These are phyloP conservation scores for Murina feae DNA, from an alignment of 2,113 vertebrate genomes.

Conservation along the genomic window DNA sequence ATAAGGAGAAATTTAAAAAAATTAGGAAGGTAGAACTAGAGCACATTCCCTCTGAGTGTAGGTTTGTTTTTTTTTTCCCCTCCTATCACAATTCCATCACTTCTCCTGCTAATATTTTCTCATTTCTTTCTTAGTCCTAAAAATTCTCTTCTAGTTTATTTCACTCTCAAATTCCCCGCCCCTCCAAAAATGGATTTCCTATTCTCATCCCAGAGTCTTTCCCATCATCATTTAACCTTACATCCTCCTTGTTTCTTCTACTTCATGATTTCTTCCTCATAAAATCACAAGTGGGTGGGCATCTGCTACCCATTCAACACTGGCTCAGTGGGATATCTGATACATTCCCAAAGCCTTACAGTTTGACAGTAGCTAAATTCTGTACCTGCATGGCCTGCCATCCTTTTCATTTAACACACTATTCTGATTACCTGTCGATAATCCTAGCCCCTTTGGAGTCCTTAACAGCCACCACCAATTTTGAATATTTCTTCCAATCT, in stretches of 20 bases:
- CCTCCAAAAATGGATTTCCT: neutral
- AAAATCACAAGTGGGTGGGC: neutral
- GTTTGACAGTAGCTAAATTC: neutral
- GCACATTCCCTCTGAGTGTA: neutral
- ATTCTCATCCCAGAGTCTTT: neutral
- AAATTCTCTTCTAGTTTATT: conserved; percentile 27
- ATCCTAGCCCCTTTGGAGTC: neutral
- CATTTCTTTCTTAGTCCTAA: conserved; percentile 25
- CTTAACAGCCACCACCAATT: neutral
- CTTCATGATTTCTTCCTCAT: neutral
- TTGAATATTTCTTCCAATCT: neutral
- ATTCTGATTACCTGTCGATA: neutral
- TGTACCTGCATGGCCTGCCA: neutral
- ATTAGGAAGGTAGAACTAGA: neutral
- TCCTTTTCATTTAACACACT: neutral
- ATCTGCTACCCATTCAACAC: neutral
- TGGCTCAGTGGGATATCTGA: neutral
- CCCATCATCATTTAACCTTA: neutral
- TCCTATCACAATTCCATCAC: neutral
- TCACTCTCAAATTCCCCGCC: neutral
- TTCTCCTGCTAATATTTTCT: conserved; percentile 8
- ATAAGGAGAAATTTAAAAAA: neutral
- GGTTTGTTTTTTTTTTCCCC: neutral
- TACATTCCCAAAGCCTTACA: neutral
- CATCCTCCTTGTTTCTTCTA: neutral